These are phyloP conservation scores for Menura novaehollandiae DNA, from an alignment of 2,113 vertebrate species.

Conservation along the genomic window DNA sequence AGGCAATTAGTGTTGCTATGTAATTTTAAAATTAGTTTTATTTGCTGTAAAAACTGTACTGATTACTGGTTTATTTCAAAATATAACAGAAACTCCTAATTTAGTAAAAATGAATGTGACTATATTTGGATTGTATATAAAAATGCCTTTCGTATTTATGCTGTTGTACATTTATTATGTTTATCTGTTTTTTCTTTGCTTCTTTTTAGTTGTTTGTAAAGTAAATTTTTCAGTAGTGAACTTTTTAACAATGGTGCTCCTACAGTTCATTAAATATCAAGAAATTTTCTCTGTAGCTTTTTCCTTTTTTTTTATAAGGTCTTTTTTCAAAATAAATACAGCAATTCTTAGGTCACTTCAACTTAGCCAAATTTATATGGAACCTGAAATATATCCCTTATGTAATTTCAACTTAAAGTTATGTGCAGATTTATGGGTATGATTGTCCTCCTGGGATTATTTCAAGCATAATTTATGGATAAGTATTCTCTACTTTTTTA, in stretches of 20 bases:
- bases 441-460: neutral
- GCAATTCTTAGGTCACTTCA: neutral
- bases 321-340: neutral
- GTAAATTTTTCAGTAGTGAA: neutral
- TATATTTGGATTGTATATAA: neutral
- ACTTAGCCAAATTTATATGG: neutral
- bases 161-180: neutral
- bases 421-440: neutral
- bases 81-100: neutral
- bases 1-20: neutral
- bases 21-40: slow-evolving; percentile 29
- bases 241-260: neutral
- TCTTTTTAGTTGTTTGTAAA: neutral
- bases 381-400: neutral
- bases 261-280: neutral
- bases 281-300: neutral
- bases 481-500: neutral
- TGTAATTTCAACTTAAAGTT: neutral
- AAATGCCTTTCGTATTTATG: neutral
- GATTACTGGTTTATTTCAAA: slow-evolving; percentile 10
- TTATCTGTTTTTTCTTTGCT: neutral
- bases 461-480: neutral
- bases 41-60: neutral
- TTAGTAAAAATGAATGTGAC: neutral
- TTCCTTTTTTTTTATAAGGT: neutral